A percentile compares a stretch with the other conserved stretches of the same genome.
Conservation (phyloP, 2,113 vertebrate genomes). For the Cyprinus carpio region DNA sequence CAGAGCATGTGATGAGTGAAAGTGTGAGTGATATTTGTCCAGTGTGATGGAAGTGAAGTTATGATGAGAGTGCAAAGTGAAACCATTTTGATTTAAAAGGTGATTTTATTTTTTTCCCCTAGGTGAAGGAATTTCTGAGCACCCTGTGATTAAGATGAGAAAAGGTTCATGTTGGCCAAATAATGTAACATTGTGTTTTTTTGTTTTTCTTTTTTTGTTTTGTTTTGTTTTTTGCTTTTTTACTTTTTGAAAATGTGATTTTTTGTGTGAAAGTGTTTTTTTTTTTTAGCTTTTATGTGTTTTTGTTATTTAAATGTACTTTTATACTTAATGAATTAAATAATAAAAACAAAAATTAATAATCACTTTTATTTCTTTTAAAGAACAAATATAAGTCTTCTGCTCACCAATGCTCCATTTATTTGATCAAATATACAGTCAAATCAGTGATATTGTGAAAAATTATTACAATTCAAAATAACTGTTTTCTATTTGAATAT, state of each 20-base stretch:
- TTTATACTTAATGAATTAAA: neutral
- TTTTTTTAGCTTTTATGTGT: neutral
- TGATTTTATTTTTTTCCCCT: neutral
- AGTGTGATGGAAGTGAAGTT: neutral
- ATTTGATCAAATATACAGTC: neutral
- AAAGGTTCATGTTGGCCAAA: neutral
- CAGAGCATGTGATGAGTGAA: neutral
- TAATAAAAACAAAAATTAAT: neutral
- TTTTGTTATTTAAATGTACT: neutral
- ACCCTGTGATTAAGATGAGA: conserved; percentile 56
- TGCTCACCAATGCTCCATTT: neutral
- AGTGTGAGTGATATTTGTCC: neutral
- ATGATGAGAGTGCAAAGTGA: neutral
- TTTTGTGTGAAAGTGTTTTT: neutral
- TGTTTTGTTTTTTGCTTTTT: neutral
- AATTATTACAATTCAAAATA: neutral
- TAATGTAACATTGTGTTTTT: neutral
- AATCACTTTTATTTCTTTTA: neutral
- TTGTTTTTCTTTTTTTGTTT: neutral
- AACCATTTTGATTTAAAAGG: neutral
- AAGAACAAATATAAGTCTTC: neutral
- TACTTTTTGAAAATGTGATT: neutral
- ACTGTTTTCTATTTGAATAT: neutral
- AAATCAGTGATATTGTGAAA: neutral
- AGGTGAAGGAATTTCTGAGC: conserved; percentile 76